Percentiles rank a stretch among this genome's conserved stretches.
Conservation (phyloP, 2,113 vertebrate genomes). For the Dermatemys mawii region DNA sequence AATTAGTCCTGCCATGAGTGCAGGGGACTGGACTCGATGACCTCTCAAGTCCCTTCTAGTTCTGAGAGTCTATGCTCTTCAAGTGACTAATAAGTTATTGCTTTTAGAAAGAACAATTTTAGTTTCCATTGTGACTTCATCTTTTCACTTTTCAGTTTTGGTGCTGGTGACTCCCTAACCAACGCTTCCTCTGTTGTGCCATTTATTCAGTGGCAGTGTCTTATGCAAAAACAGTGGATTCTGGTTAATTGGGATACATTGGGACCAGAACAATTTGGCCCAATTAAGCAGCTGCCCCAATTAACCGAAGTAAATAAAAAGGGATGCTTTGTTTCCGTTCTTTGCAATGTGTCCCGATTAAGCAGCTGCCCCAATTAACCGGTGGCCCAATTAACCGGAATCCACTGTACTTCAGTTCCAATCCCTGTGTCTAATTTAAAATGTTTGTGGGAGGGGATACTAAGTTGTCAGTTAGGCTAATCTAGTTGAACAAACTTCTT, state of each 20-base stretch:
- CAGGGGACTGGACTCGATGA: too few species aligned
- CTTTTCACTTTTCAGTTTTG: neutral
- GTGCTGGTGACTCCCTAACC: neutral
- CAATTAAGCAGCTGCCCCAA: too few species aligned
- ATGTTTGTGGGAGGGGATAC: neutral
- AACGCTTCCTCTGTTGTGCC: neutral
- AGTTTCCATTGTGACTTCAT: neutral
- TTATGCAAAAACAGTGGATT: too few species aligned
- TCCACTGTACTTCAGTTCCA: neutral
- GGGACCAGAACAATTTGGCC: too few species aligned
- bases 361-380: too few species aligned
- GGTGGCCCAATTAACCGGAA: too few species aligned
- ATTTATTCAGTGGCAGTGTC: neutral
- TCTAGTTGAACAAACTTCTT: constrained; percentile 44
- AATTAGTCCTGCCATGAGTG: too few species aligned
- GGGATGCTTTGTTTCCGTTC: too few species aligned
- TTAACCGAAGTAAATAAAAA: too few species aligned
- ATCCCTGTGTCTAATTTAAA: neutral
- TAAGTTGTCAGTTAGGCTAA: constrained; percentile 1
- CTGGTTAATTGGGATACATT: too few species aligned
- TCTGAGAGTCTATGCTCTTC: neutral
- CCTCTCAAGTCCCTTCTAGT: too few species aligned
- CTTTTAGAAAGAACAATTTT: neutral
- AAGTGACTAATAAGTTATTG: neutral
- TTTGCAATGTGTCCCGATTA: too few species aligned